phyloP scores from a whole-genome alignment of 2,888 invertebrate species.

The Trimorus sp. region DNA sequence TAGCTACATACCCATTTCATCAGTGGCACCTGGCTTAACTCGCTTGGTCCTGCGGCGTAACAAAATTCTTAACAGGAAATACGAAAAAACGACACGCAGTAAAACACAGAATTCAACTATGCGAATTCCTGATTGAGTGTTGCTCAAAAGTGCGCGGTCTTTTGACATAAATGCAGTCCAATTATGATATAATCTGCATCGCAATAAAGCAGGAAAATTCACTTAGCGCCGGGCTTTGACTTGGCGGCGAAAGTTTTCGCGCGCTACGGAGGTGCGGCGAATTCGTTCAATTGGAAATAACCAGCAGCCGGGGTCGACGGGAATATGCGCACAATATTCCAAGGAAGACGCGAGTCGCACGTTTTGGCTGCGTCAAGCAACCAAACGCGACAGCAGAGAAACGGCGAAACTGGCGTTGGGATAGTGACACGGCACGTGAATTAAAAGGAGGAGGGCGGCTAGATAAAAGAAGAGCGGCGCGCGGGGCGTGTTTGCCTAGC shows the following conservation, averaged over 20 bases:
- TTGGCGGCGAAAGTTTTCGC: conserved; percentile 54
- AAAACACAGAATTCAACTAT: conserved; percentile 51
- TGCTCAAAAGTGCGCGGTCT: conserved; percentile 50
- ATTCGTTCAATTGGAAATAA: conserved; percentile 69
- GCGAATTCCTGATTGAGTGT: conserved; percentile 52
- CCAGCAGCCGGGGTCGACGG: conserved; percentile 3
- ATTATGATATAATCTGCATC: conserved; percentile 59
- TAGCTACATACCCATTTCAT: conserved; percentile 46
- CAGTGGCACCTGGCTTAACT: conserved; percentile 30
- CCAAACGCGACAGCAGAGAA: conserved; percentile 67
- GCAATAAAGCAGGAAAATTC: conserved; percentile 59
- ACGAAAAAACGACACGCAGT: conserved; percentile 47
- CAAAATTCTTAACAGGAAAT: conserved; percentile 43
- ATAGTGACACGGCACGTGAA: conserved; percentile 25
- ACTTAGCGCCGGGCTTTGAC: conserved; percentile 55
- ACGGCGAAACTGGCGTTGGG: conserved; percentile 44
- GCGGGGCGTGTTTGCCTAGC: conserved; percentile 77
- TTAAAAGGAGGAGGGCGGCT: conserved; percentile 42
- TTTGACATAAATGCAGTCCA: conserved; percentile 61
- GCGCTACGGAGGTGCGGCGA: conserved; percentile 15
- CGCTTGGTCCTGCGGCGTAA: no score
- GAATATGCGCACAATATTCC: conserved; percentile 42
- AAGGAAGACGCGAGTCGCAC: conserved; percentile 41
- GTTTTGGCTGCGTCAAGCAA: conserved; percentile 69
- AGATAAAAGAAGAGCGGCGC: conserved; percentile 38